Evolutionary conservation across 2,888 invertebrate genomes (phyloP).

Genomic region (Cheilosia urbana): DNA sequence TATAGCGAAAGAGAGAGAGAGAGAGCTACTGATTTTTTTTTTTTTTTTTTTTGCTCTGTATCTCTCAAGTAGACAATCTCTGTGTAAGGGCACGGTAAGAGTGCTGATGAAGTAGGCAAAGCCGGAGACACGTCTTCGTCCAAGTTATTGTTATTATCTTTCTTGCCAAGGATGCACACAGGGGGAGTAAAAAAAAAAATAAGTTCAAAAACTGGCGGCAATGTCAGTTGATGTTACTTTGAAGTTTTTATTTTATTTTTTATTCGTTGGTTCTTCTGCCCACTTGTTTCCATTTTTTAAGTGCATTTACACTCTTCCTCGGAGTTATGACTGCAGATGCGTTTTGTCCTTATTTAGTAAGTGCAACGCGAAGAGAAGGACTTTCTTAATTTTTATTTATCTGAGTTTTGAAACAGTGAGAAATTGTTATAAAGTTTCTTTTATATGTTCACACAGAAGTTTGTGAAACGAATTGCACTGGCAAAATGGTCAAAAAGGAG

Average conservation of each 20-base stretch:
- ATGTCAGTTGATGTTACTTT: conserved; percentile 73
- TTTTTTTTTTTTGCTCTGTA: conserved; percentile 27
- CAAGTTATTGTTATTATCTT: conserved; percentile 72
- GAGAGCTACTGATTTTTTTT: neutral
- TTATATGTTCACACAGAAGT: neutral
- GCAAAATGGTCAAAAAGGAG: conserved; percentile 43
- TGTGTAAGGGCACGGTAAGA: conserved; percentile 23
- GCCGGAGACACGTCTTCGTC: conserved; percentile 49
- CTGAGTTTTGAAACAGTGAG: conserved; percentile 64
- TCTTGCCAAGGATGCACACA: conserved; percentile 42
- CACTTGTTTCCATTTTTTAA: conserved; percentile 57
- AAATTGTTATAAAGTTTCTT: conserved; percentile 43
- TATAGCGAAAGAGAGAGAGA: neutral
- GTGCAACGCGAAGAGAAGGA: conserved; percentile 7
- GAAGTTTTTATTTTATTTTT: conserved; percentile 33
- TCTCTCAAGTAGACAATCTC: conserved; percentile 37
- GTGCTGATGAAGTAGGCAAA: conserved; percentile 51
- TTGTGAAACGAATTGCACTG: conserved; percentile 23
- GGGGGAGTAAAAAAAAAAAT: conserved; percentile 17
- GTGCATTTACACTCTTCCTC: conserved; percentile 66
- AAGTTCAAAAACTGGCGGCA: conserved; percentile 54
- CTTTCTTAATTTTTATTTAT: conserved; percentile 74
- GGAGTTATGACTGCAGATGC: conserved; percentile 72
- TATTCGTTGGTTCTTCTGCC: conserved; percentile 11
- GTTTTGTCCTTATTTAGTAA: conserved; percentile 57